Base-by-base conservation (phyloP, 2,113 vertebrate species). In the Cyanoderma ruficeps region DNA sequence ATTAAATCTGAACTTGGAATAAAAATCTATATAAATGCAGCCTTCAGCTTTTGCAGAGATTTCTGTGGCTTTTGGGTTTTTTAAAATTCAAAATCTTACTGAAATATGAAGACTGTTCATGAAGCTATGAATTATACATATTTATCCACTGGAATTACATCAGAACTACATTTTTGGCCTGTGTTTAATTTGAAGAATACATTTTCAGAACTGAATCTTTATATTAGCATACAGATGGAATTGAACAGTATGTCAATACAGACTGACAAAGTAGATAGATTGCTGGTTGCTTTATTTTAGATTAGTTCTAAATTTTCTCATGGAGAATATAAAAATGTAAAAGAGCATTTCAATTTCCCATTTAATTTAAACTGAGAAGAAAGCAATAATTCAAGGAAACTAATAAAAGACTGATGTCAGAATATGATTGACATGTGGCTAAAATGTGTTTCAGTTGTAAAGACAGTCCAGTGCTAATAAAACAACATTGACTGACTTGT, bases 211-310 rank as follows among this genome's bases (percentile, higher is more conserved):
- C 95, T 77, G 87, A 96, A 96, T 98, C 57, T 95, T 89, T 24
- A 83, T 97, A 98, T 98, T 98, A 97, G 76, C 97, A 98, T 98
- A 97, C 84, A 98, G 95, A 98, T 96, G 84, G 94, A 97, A 96
- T 80, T 96, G 94, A 97, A 93, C 89, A 96, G 81, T 97, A 87
- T 96, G 96, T 97, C 96, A 97, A 96, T 96, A 97, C 60, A 96
- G 96, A 97, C 97, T 97, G 97, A 96, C 87, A 97, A 97, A 96
- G 78, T 89, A 97, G 95, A 97, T 96, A 96, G 92, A 89, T 96
- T 94, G 65, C 88, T 89, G 64, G 82, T 92, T 94, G 60, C 24
- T 89, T 96, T 91, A 91, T 96, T 98, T 97, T 96, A 97, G 71
- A 96, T 97, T 90, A 95, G 83, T 93, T 97, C 88, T 95, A 97